A percentile compares a stretch with the other conserved stretches of the same genome.
Evolutionary conservation across 2,797 vertebrate species (phyloP).

Genomic region (Myotis daubentonii): DNA sequence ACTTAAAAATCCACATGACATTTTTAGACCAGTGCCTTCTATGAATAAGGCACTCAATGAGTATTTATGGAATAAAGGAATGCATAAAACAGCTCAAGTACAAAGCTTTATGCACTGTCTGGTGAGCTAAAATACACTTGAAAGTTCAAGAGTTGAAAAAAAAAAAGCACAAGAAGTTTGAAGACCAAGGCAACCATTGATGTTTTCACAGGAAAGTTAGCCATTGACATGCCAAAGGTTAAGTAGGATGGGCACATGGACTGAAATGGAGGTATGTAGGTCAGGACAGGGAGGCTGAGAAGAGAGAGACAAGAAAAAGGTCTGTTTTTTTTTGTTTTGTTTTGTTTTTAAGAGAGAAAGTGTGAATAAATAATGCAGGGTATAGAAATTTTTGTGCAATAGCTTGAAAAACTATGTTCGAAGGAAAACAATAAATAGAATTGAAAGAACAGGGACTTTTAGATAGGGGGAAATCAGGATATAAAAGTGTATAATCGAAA

Average conservation of each 20-base stretch:
- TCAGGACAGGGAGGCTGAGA: background rate
- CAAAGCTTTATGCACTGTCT: background rate
- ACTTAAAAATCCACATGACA: background rate
- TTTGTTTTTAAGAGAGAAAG: background rate
- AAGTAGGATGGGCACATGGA: background rate
- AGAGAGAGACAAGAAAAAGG: background rate
- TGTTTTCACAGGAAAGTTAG: background rate
- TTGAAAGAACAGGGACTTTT: background rate
- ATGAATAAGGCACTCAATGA: background rate
- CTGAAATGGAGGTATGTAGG: no score
- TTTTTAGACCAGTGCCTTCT: background rate
- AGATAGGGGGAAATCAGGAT: background rate
- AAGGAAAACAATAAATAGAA: background rate
- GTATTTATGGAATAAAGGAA: background rate
- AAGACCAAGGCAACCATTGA: background rate
- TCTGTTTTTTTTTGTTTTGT: background rate
- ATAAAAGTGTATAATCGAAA: background rate
- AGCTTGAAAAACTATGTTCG: background rate
- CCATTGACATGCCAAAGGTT: background rate
- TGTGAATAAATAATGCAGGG: background rate
- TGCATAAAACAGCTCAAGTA: background rate
- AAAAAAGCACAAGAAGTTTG: background rate
- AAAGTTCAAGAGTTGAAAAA: background rate
- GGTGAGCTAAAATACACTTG: background rate
- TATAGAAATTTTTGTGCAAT: background rate